phyloP scores from a whole-genome alignment of 2,888 invertebrate genomes.

The Meganola albula region DNA sequence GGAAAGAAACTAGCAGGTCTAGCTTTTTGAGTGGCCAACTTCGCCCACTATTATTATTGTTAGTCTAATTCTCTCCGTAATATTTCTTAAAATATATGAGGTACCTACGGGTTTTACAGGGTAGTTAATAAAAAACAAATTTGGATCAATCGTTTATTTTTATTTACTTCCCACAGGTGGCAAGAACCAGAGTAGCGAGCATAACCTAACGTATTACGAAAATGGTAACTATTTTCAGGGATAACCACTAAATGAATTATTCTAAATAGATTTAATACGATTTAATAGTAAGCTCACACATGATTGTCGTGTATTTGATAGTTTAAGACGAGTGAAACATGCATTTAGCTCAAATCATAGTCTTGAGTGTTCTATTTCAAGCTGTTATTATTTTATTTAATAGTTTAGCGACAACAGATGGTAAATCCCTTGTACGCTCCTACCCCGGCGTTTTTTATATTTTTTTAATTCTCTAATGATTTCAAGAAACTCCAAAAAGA shows the following conservation, averaged over 20 bases:
- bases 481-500: constrained; percentile 52
- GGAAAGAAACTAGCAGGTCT: constrained; percentile 43
- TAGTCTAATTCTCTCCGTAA: constrained; percentile 45
- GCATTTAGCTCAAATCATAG: background rate
- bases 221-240: constrained; percentile 77
- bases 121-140: constrained; percentile 40
- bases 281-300: constrained; percentile 19
- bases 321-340: no score
- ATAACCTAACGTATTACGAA: constrained; percentile 64
- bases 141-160: constrained; percentile 66
- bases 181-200: constrained; percentile 74
- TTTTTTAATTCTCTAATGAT: constrained; percentile 57
- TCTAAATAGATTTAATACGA: constrained; percentile 21
- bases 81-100: background rate
- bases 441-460: constrained; percentile 56
- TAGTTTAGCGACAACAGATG: constrained; percentile 28
- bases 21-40: constrained; percentile 54
- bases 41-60: constrained; percentile 66
- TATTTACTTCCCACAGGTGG: constrained; percentile 71
- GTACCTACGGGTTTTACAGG: background rate
- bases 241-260: constrained; percentile 51
- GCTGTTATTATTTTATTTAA: constrained; percentile 9
- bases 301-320: no score
- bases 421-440: constrained; percentile 63
- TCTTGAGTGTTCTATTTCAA: constrained; percentile 4